Conservation (phyloP, 2,888 invertebrate species). For the Chymomyza fuscimana region DNA sequence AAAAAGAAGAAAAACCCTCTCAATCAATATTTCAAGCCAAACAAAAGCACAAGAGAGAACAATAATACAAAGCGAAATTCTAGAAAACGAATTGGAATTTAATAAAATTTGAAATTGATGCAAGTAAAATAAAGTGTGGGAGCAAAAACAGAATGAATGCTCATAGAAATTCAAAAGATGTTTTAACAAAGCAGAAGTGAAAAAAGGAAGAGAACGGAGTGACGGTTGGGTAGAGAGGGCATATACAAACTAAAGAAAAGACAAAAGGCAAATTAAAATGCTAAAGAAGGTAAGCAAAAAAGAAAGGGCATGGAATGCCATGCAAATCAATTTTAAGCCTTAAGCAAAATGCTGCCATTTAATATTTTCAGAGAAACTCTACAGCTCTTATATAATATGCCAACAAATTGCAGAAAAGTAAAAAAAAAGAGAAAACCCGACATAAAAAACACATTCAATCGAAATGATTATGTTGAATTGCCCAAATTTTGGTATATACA, state of each 20-base stretch:
- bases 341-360: neutral
- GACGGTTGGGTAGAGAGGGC: neutral
- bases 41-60: neutral
- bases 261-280: conserved; percentile 1
- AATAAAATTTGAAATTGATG: conserved; percentile 1
- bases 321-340: neutral
- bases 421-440: neutral
- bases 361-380: neutral
- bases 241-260: neutral
- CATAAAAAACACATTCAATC: conserved; percentile 20
- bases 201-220: neutral
- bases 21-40: neutral
- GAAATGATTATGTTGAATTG: conserved; percentile 19
- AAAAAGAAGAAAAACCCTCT: neutral
- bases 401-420: too few relatives aligned
- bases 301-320: neutral
- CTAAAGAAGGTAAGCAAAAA: neutral
- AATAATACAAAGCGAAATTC: neutral
- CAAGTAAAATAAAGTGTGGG: conserved; percentile 4
- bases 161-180: conserved; percentile 4
- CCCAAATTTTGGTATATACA: neutral
- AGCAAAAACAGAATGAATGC: neutral
- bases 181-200: neutral
- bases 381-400: neutral
- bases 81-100: neutral